Percentiles rank a stretch among this genome's conserved stretches.
These are phyloP conservation scores for Montipora capitata DNA, from an alignment of 92 coral and sea anemone genomes.

Conservation along the genomic window DNA sequence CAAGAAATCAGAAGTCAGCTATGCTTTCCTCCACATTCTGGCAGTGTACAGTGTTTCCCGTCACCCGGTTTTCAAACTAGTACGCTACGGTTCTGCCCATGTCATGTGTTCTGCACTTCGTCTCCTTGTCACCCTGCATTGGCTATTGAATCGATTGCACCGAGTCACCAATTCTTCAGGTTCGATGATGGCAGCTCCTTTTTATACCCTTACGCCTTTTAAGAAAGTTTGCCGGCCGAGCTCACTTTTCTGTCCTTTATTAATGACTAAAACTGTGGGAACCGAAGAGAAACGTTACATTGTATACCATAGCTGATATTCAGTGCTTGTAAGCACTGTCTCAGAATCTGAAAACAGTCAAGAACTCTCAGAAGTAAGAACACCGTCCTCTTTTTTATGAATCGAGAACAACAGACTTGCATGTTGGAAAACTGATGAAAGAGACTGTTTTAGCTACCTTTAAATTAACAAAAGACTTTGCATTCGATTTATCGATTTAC, in stretches of 20 bases:
- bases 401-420: too few species aligned
- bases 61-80: conserved; percentile 12
- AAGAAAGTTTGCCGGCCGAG: conserved; percentile 8
- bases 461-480: too few species aligned
- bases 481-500: too few species aligned
- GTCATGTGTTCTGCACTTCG: conserved; percentile 22
- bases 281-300: too few species aligned
- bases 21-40: conserved; percentile 11
- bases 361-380: too few species aligned
- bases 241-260: not conserved
- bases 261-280: conserved; percentile 6
- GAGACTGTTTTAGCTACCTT: too few species aligned
- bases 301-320: too few species aligned
- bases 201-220: not conserved
- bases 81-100: conserved; percentile 17
- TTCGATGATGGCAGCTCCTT: not conserved
- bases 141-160: not conserved
- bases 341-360: too few species aligned
- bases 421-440: too few species aligned
- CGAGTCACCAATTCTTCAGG: not conserved
- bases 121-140: conserved; percentile 4
- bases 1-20: not conserved
- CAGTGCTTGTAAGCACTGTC: too few species aligned
- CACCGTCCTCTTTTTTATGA: too few species aligned
- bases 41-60: conserved; percentile 5